Conservation (phyloP, 2,113 vertebrate species). For the Crotalus horridus region DNA sequence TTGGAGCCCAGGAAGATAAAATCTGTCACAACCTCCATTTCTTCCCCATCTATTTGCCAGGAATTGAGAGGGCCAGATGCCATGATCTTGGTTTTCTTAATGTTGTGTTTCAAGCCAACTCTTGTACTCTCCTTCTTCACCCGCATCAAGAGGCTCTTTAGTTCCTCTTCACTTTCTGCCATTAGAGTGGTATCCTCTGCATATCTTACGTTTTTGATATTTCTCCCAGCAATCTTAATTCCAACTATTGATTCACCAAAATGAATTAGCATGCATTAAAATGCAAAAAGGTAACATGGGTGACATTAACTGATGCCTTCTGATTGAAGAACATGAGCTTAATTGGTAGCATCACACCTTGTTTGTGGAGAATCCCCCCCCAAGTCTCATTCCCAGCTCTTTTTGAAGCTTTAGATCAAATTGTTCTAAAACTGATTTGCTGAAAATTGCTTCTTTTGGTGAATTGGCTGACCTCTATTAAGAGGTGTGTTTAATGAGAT, state of each 20-base stretch:
- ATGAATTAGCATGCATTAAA: neutral
- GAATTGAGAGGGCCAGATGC: too few relatives aligned
- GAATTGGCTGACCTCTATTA: slow-evolving; percentile 16
- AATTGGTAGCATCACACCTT: neutral
- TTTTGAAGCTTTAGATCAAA: neutral
- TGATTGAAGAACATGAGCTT: neutral
- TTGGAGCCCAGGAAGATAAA: too few relatives aligned
- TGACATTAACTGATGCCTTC: neutral
- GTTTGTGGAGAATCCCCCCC: neutral
- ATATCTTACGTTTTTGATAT: too few relatives aligned
- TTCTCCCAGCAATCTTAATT: too few relatives aligned
- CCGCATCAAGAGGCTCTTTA: too few relatives aligned
- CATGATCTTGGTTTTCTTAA: too few relatives aligned
- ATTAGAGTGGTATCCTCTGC: too few relatives aligned
- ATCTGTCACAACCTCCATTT: too few relatives aligned
- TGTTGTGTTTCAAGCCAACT: too few relatives aligned
- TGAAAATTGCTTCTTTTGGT: slow-evolving; percentile 6
- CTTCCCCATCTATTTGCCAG: too few relatives aligned
- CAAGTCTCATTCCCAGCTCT: neutral
- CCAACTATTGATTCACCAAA: neutral
- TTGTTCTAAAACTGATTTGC: neutral
- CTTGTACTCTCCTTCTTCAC: too few relatives aligned
- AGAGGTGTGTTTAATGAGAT: neutral
- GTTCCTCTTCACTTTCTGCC: too few relatives aligned
- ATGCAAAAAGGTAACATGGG: neutral